These are phyloP conservation scores for Onthophagus sagittarius DNA, from an alignment of 2,888 invertebrate species.

Conservation along the genomic window DNA sequence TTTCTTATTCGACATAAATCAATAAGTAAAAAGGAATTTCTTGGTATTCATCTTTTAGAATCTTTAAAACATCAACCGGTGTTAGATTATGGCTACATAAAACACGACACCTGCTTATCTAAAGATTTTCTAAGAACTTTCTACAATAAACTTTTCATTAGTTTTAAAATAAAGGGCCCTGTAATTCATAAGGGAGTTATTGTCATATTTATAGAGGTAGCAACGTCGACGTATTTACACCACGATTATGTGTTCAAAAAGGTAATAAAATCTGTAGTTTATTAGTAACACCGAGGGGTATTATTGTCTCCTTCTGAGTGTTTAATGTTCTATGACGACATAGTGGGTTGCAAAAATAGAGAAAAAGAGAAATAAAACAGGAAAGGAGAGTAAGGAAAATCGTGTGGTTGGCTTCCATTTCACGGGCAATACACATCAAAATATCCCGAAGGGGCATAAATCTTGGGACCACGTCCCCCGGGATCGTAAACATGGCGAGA, in stretches of 20 bases:
- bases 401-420: not conserved
- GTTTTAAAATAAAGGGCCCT: not conserved
- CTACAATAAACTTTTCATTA: not conserved
- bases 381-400: not conserved
- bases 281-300: not conserved
- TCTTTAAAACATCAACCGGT: no score
- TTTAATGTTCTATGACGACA: not conserved
- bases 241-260: not conserved
- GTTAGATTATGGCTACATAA: not conserved
- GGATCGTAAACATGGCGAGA: not conserved
- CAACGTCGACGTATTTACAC: not conserved
- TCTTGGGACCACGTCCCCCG: not conserved
- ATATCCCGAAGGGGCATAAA: not conserved
- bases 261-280: not conserved
- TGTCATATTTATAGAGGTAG: not conserved
- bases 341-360: not conserved
- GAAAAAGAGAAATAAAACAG: not conserved
- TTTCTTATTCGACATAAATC: not conserved
- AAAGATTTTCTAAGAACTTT: not conserved
- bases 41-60: no score
- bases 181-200: not conserved
- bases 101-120: not conserved
- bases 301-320: not conserved
- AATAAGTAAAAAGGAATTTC: not conserved
- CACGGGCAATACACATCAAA: not conserved